phyloP scores from a whole-genome alignment of 2,888 invertebrate genomes.

The Rotaria sp. region DNA sequence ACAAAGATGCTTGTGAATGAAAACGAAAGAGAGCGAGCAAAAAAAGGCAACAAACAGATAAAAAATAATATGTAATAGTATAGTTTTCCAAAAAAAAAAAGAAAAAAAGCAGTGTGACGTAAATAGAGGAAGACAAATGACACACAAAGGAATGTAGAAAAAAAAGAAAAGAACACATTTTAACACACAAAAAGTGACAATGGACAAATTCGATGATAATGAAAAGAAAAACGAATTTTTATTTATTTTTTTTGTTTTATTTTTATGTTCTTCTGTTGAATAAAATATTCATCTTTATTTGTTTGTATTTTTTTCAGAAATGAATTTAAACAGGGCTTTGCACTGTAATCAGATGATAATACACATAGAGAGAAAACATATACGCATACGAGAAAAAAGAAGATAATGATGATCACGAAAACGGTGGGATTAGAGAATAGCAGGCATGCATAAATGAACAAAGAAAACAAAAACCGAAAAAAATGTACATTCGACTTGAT shows the following conservation, averaged over 20 bases:
- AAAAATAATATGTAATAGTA: slow-evolving; percentile 19
- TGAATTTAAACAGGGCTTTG: slow-evolving; percentile 29
- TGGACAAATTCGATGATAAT: not conserved
- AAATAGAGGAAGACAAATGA: slow-evolving; percentile 2
- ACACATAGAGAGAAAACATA: not conserved
- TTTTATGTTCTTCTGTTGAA: not conserved
- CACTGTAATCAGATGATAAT: slow-evolving; percentile 29
- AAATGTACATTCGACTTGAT: not conserved
- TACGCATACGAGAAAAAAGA: not conserved
- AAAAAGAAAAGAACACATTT: not conserved
- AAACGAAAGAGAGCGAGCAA: not conserved
- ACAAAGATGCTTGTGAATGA: slow-evolving; percentile 8
- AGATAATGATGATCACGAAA: not conserved
- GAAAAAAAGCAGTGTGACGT: not conserved
- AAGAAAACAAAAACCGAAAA: not conserved
- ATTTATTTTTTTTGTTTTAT: too few species aligned
- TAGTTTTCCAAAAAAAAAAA: not conserved
- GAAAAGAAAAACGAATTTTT: not conserved
- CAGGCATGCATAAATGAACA: not conserved
- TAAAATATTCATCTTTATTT: not conserved
- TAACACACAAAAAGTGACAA: not conserved
- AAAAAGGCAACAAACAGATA: not conserved
- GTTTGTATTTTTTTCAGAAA: not conserved
- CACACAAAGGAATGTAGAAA: slow-evolving; percentile 1
- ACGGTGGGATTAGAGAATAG: slow-evolving; percentile 5